A percentile compares a stretch with the other conserved stretches of the same genome.
Conservation (phyloP, 1,140 invertebrate genomes). For the Diploscapter pachys region DNA sequence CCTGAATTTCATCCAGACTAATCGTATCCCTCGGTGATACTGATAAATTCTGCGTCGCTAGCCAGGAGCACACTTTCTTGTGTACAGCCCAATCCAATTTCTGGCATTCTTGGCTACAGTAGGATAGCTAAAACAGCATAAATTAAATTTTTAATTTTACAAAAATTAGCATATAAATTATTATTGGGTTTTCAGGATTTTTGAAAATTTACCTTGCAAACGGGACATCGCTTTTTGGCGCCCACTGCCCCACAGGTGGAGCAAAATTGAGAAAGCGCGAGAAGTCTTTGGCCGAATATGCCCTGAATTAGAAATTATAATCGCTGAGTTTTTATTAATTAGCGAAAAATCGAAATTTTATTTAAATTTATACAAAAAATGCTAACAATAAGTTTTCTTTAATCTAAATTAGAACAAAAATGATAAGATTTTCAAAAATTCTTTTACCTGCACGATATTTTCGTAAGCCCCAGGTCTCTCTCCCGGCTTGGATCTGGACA, state of each 20-base stretch:
- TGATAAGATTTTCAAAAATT: too few relatives aligned
- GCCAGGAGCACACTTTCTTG: slow-evolving; percentile 68
- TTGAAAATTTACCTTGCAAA: slow-evolving; percentile 72
- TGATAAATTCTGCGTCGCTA: too few relatives aligned
- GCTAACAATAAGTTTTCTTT: too few relatives aligned
- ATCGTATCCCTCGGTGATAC: too few relatives aligned
- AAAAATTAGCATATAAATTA: too few relatives aligned
- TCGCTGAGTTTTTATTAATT: not conserved
- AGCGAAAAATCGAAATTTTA: not conserved
- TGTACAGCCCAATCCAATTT: slow-evolving; percentile 91
- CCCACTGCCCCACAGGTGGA: slow-evolving; percentile 82
- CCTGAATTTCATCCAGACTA: too few relatives aligned
- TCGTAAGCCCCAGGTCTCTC: slow-evolving; percentile 64
- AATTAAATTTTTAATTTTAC: slow-evolving; percentile 11
- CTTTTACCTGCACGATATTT: slow-evolving; percentile 20
- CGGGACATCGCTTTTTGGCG: slow-evolving; percentile 86
- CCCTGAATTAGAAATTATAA: slow-evolving; percentile 73
- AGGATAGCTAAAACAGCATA: slow-evolving; percentile 68
- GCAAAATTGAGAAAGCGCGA: slow-evolving; percentile 73
- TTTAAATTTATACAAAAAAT: too few relatives aligned
- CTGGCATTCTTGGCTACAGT: slow-evolving; percentile 90
- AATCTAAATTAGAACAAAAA: too few relatives aligned
- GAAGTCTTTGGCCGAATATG: slow-evolving; percentile 77
- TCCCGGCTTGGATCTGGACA: slow-evolving; percentile 30
- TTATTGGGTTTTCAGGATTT: too few relatives aligned